phyloP scores from a whole-genome alignment of 2,888 invertebrate species.

The Parasteatoda lunata region DNA sequence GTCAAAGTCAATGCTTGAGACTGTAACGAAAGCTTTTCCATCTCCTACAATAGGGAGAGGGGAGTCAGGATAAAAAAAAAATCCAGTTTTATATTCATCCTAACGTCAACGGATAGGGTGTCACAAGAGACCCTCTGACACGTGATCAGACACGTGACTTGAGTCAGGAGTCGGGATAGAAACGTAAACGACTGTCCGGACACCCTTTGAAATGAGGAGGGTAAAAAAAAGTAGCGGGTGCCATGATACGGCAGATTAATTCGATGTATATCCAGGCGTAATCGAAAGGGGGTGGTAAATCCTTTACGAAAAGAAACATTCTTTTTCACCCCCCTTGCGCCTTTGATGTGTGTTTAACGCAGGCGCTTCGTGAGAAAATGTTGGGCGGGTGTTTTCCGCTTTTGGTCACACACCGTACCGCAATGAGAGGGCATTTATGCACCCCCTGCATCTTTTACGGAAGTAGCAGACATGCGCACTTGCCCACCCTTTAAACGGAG shows the following conservation, averaged over 20 bases:
- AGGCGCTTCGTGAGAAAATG: slow-evolving; percentile 31
- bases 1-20: slow-evolving; percentile 34
- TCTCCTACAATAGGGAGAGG: slow-evolving; percentile 2
- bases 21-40: slow-evolving; percentile 10
- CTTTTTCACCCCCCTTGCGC: not conserved
- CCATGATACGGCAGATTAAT: slow-evolving; percentile 28
- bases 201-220: not conserved
- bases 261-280: slow-evolving; percentile 30
- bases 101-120: slow-evolving; percentile 28
- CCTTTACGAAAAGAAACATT: not conserved
- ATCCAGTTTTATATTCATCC: slow-evolving; percentile 44
- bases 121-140: slow-evolving; percentile 15
- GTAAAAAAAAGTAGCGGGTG: slow-evolving; percentile 4
- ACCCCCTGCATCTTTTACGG: slow-evolving; percentile 15
- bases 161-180: slow-evolving; percentile 34
- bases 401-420: slow-evolving; percentile 58
- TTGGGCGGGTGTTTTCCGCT: slow-evolving; percentile 65
- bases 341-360: slow-evolving; percentile 3
- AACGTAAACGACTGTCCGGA: slow-evolving; percentile 42
- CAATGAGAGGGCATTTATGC: slow-evolving; percentile 60
- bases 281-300: slow-evolving; percentile 12
- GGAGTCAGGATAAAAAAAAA: slow-evolving; percentile 5
- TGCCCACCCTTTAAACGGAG: slow-evolving; percentile 10
- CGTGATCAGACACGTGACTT: slow-evolving; percentile 49
- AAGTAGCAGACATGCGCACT: slow-evolving; percentile 14